Base-by-base conservation (phyloP, 1,140 invertebrate species). In the Kradibia gibbosae region DNA sequence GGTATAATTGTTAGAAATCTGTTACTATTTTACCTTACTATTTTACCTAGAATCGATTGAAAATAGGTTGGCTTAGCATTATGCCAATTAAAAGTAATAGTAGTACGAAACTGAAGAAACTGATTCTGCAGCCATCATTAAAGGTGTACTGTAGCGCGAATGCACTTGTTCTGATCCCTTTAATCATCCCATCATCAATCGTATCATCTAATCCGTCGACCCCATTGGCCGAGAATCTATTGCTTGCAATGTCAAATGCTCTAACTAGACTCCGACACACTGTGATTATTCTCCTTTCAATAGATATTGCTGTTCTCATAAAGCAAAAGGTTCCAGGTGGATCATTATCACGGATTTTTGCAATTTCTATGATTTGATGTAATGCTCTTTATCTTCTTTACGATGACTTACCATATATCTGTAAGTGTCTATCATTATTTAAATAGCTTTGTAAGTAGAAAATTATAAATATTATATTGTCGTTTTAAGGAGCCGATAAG, bases 71-170 rank as follows among this genome's bases (percentile, higher is more conserved):
- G 4, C 1, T 28, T 3, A 5, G 7, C 36, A 48, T 17, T 7
- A 5, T 7, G n/a, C 28, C 74, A 77, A 77, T 81, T 71, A 72
- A 65, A 73, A 72, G 8, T 50, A 71, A 77, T 71, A 39, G 48
- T 34, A 62, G 36, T 65, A 50, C 71, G 22, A 28, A 57, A 25
- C 5, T 22, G 45, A 48, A 20, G 42, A 77, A 82, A 82, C 73
- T 82, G 80, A 82, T 82, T 82, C 78, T 82, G 65, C 72, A 78
- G 39, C 55, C 75, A 17, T 70, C 80, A 77, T 81, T 77, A 81
- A 57, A 17, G 34, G 45, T 45, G n/a, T 55, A 55, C 42, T 73
- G 39, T 11, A 36, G 20, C 78, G 17, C 60, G 13, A 17, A 13
- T 20, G 39, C 48, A 20, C 17, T n/a, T 1, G 22, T 42, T 42